phyloP scores from a whole-genome alignment of 2,113 vertebrate genomes.

The Apteryx mantelli region DNA sequence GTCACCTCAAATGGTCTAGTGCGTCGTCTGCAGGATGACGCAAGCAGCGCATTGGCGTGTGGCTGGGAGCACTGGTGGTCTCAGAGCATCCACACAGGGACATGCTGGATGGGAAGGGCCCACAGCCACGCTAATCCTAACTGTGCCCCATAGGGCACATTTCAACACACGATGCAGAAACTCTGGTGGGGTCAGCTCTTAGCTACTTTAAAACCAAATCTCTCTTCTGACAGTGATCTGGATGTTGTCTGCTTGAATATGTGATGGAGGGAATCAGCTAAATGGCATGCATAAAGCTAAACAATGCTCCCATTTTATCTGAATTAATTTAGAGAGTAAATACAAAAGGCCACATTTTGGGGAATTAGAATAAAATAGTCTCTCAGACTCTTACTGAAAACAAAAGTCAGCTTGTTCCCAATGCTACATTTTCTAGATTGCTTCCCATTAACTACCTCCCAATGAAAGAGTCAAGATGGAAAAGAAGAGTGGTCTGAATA shows the following conservation, averaged over 20 bases:
- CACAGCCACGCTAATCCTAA: fast-evolving
- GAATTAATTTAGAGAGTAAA: not conserved
- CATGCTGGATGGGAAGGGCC: not conserved
- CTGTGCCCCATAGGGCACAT: not conserved
- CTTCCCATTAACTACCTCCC: not conserved
- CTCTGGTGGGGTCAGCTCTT: not conserved
- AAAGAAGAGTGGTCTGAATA: not conserved
- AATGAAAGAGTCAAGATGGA: not conserved
- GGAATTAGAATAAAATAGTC: not conserved
- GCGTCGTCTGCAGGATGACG: not conserved
- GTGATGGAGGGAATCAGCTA: not conserved
- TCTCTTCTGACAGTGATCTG: not conserved
- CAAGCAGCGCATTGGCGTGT: not conserved
- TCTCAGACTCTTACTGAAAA: not conserved
- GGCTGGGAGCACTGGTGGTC: not conserved
- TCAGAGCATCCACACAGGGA: fast-evolving
- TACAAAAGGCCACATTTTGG: not conserved
- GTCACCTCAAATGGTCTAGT: not conserved
- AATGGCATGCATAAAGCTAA: not conserved
- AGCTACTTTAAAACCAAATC: not conserved
- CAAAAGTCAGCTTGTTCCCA: fast-evolving
- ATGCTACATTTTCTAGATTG: fast-evolving
- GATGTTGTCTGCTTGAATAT: not conserved
- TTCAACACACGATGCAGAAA: fast-evolving
- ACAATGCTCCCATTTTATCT: not conserved